Base-by-base conservation (phyloP, 1,140 invertebrate genomes). In the Zaprionus camerounensis region DNA sequence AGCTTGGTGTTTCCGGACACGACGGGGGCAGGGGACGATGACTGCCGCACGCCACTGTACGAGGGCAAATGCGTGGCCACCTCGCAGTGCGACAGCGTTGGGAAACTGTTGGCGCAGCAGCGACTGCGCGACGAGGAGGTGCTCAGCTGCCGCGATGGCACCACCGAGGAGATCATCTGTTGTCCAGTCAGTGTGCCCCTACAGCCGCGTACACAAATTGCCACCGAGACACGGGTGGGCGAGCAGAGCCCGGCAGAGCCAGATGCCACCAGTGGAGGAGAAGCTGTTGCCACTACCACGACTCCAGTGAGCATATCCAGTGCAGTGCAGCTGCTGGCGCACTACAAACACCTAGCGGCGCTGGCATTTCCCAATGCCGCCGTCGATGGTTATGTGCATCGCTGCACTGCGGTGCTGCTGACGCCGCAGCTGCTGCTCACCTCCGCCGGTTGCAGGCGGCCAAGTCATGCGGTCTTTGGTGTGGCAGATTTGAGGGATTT, bases 381-480 rank as follows among this genome's bases (percentile, higher is more conserved):
- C n/a, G 78, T 76, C 53, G 84, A 88, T 13, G 84, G 85, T 0
- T 75, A 90, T 20, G 24, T 76, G 26, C 85, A 88, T 31, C 81
- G 83, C 6, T 88, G 84, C 36, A 62, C 85, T 31, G 85, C 81
- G 22, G 2, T 88, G 24, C 62, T 63, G 1, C 53, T 88, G 38
- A 76, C 81, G 11, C 63, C 74, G 3, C 66, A 71, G 46, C 58
- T 88, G 24, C 67, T 88, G 9, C 66, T 88, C 1, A 81, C 70
- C 46, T 41, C 78, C 17, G 84, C 85, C 6, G 71, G 71, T 34
- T 88, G 84, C 24, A 57, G 76, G 1, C 57, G 81, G 2, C 81
- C 84, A 7, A 90, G 71, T 17, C 84, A 88, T 36, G 84, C 71
- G 3, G 81, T 88, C 12, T 90, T 88, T 12, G 84, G 84, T 2